Base-by-base conservation (phyloP, 2,888 invertebrate species). In the Ophioninae sp. region DNA sequence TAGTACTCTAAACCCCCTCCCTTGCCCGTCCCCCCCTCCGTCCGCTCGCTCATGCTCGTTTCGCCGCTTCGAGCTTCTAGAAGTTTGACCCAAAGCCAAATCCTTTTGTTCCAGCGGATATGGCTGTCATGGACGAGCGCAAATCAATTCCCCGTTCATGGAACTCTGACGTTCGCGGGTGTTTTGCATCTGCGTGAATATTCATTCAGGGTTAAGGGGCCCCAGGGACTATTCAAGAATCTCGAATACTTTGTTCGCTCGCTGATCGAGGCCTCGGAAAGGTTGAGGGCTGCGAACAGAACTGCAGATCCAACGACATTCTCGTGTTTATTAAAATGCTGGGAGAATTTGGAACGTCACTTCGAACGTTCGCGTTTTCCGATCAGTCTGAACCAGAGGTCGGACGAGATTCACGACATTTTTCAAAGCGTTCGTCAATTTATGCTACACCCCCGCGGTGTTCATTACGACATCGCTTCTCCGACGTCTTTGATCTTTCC, bases 151-250 rank as follows among this genome's bases (percentile, higher is more conserved):
- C 61, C 67, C 85, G 85, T 74, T 81, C 83, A 65, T 84, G 87
- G 82, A 88, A 87, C 83, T 88, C 87, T 79, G 79, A 85, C 79
- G 61, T 87, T 82, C 86, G 73, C 63, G 37, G 65, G 65, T 78
- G 88, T 87, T 90, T 90, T 89, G 89, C 90, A 90, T 90, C 86
- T 87, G 83, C 86, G 81, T 90, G 90, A 89, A 90, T 90, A 90
- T 90, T 89, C 89, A 90, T 89, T 88, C 85, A 77, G 82, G 83
- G 84, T 87, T 87, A 85, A 85, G 86, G 86, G 51, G 86, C 85
- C 85, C 85, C 85, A 85, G 68, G 64, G 85, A 81, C 85, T 85
- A 88, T 89, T 88, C 87, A 88, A 88, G 88, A 88, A 89, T 90
- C 88, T 87, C 85, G 87, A 90, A 90, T 89, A 88, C 89, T 89